Conservation (phyloP, 92 coral and sea anemone species). For the Heteractis magnifica region DNA sequence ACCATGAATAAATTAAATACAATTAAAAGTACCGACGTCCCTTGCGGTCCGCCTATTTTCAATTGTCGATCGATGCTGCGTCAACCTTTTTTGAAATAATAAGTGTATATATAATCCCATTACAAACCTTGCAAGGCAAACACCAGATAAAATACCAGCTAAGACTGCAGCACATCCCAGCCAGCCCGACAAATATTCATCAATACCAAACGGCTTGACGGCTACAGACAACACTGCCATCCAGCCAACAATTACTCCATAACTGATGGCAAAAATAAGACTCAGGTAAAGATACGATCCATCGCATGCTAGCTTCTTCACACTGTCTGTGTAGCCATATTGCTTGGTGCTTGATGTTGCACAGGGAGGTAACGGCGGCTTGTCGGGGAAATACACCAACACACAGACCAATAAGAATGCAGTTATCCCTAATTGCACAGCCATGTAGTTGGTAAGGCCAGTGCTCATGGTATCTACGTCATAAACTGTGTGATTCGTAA, state of each 20-base stretch:
- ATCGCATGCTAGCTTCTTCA: constrained; percentile 23
- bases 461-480: constrained; percentile 13
- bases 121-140: constrained; percentile 54
- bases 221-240: constrained; percentile 60
- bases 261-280: constrained; percentile 44
- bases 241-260: constrained; percentile 73
- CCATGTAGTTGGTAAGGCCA: constrained; percentile 35
- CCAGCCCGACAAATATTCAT: constrained; percentile 61
- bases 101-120: neutral
- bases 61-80: neutral
- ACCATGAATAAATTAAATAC: too few species aligned
- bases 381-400: constrained; percentile 69
- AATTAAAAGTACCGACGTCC: too few species aligned
- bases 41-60: neutral
- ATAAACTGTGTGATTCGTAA: neutral
- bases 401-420: constrained; percentile 46
- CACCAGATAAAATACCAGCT: constrained; percentile 58
- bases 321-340: neutral
- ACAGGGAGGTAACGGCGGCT: constrained; percentile 81
- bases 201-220: constrained; percentile 63
- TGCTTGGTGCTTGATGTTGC: constrained; percentile 22
- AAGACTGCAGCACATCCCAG: constrained; percentile 59
- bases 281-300: constrained; percentile 52
- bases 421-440: constrained; percentile 50
- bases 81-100: neutral